phyloP scores from a whole-genome alignment of 2,888 invertebrate genomes.

The Ennomos fuscantarius region DNA sequence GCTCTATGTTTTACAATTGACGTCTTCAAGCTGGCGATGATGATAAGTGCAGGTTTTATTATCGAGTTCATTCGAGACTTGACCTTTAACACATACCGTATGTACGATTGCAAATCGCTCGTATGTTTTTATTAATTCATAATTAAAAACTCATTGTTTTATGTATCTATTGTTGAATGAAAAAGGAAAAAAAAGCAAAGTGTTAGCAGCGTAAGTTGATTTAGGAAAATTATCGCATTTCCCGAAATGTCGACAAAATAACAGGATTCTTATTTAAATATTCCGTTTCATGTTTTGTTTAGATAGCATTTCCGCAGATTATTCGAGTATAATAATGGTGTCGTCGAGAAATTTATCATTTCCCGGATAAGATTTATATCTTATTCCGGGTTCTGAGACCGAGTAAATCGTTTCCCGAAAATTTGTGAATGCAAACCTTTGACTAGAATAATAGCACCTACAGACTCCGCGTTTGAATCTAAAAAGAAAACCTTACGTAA shows the following conservation, averaged over 20 bases:
- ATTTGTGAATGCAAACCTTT: conserved; percentile 24
- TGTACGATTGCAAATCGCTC: too few relatives aligned
- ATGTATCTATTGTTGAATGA: too few relatives aligned
- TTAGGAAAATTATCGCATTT: conserved; percentile 14
- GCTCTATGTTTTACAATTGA: too few relatives aligned
- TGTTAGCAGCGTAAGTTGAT: conserved; percentile 4
- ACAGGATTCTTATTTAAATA: conserved; percentile 26
- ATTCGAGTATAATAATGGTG: conserved; percentile 37
- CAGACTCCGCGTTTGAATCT: too few relatives aligned
- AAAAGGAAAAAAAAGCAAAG: background rate
- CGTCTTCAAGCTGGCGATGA: too few relatives aligned
- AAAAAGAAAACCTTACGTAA: too few relatives aligned
- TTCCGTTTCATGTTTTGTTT: conserved; percentile 19
- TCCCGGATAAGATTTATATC: conserved; percentile 40
- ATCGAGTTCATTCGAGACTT: too few relatives aligned
- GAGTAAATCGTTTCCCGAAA: conserved; percentile 38
- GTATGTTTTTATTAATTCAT: too few relatives aligned
- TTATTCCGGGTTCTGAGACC: conserved; percentile 35
- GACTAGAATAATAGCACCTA: too few relatives aligned
- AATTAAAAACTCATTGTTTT: too few relatives aligned
- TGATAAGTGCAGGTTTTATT: too few relatives aligned
- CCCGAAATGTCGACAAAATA: conserved; percentile 12
- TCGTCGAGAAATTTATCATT: conserved; percentile 38
- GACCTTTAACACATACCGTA: too few relatives aligned
- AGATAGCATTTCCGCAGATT: conserved; percentile 27